Evolutionary conservation across 1,140 invertebrate species (phyloP).

Genomic region (Hermatobates lingyangjiaoensis): DNA sequence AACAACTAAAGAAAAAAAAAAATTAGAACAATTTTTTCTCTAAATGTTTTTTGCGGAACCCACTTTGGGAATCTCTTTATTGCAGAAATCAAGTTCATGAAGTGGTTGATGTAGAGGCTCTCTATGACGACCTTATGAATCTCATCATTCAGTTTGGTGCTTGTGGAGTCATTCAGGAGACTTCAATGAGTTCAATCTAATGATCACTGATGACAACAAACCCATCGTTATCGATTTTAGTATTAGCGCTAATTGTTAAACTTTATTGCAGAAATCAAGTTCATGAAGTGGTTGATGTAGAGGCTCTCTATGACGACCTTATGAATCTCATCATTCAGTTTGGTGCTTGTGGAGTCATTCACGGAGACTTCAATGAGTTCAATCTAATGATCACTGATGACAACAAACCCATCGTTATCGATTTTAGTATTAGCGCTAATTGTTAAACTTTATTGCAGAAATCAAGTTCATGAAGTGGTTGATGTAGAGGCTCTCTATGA

Average conservation of each 20-base stretch:
- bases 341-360: constrained; percentile 88
- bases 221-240: constrained; percentile 89
- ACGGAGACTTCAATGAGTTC: constrained; percentile 99
- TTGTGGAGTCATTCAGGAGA: constrained; percentile 96
- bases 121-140: constrained; percentile 93
- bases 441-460: too few species aligned
- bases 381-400: constrained; percentile 79
- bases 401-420: constrained; percentile 74
- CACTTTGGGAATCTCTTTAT: too few species aligned
- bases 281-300: constrained; percentile 53
- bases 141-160: constrained; percentile 79
- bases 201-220: constrained; percentile 58
- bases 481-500: constrained; percentile 73
- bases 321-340: constrained; percentile 87
- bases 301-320: constrained; percentile 74
- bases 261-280: constrained; percentile 65
- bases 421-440: too few species aligned
- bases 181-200: constrained; percentile 98
- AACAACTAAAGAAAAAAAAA: too few species aligned
- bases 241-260: too few species aligned
- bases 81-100: constrained; percentile 62
- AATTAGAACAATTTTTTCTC: too few species aligned
- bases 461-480: constrained; percentile 57
- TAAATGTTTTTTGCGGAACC: too few species aligned
- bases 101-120: constrained; percentile 49